Evolutionary conservation across 2,113 vertebrate genomes (phyloP).

Genomic region (Progne subis): DNA sequence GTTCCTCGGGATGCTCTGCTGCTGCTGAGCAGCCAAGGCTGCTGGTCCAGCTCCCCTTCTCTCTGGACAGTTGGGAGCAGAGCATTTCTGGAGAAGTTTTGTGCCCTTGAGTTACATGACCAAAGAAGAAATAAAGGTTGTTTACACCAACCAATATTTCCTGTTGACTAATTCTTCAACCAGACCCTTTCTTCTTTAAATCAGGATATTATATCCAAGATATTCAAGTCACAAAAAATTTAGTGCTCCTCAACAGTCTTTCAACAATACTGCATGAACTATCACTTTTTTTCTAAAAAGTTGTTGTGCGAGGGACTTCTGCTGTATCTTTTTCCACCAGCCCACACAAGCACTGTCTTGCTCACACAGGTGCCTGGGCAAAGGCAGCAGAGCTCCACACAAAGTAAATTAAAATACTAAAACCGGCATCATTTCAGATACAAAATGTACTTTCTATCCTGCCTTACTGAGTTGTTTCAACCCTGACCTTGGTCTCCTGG

Average conservation of each 20-base stretch:
- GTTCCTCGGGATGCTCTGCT: not conserved
- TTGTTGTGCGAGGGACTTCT: not conserved
- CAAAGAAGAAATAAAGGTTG: not conserved
- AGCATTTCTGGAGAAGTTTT: not conserved
- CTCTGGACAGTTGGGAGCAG: not conserved
- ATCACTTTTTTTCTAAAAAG: not conserved
- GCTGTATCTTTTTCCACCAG: not conserved
- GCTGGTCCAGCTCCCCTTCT: not conserved
- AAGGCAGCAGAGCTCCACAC: not conserved
- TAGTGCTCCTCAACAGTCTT: not conserved
- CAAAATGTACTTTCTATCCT: not conserved
- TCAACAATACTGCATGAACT: not conserved
- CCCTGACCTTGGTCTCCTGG: not conserved
- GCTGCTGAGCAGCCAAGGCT: not conserved
- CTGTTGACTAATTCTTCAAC: not conserved
- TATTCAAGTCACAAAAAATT: not conserved
- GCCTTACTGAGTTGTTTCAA: not conserved
- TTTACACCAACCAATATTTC: not conserved
- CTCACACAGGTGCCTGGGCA: not conserved
- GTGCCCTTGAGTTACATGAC: rapidly evolving
- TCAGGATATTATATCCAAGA: not conserved
- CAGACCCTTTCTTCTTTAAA: not conserved
- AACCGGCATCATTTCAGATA: not conserved
- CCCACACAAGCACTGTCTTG: not conserved
- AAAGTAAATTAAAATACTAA: not conserved